Percentiles rank a stretch among this genome's conserved stretches.
Evolutionary conservation across 2,797 vertebrate genomes (phyloP).

Genomic region (Chromis chromis): DNA sequence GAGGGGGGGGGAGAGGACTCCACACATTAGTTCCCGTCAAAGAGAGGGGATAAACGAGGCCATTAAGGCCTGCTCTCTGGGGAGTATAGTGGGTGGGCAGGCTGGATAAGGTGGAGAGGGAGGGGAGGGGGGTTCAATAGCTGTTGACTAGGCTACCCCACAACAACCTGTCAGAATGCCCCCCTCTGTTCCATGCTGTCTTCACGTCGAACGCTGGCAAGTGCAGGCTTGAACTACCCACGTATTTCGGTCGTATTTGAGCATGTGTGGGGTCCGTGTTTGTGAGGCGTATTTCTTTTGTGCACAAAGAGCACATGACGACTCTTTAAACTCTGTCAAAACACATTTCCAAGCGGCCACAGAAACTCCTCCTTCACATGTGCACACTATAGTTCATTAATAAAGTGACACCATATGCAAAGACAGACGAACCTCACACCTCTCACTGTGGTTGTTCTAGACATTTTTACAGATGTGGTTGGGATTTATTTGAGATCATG

Average conservation of each 20-base stretch:
- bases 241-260: slow-evolving; percentile 52
- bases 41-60: slow-evolving; percentile 81
- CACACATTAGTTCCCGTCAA: slow-evolving; percentile 82
- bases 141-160: slow-evolving; percentile 84
- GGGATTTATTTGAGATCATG: slow-evolving; percentile 10
- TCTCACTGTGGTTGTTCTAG: background rate
- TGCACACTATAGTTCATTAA: slow-evolving; percentile 15
- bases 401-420: slow-evolving; percentile 21
- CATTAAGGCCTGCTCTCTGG: slow-evolving; percentile 80
- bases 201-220: slow-evolving; percentile 69
- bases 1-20: slow-evolving; percentile 40
- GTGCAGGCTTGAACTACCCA: slow-evolving; percentile 72
- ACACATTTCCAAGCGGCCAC: slow-evolving; percentile 43
- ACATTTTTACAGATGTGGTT: background rate
- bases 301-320: slow-evolving; percentile 7
- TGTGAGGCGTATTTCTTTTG: slow-evolving; percentile 44
- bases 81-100: slow-evolving; percentile 80
- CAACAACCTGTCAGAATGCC: slow-evolving; percentile 85
- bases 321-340: slow-evolving; percentile 59
- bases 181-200: slow-evolving; percentile 66
- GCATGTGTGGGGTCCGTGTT: slow-evolving; percentile 71
- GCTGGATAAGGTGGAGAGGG: slow-evolving; percentile 68
- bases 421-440: slow-evolving; percentile 12
- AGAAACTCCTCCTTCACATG: slow-evolving; percentile 28
- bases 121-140: slow-evolving; percentile 69